Base-by-base conservation (phyloP, 2,888 invertebrate species). In the Xanthorhoe designata region DNA sequence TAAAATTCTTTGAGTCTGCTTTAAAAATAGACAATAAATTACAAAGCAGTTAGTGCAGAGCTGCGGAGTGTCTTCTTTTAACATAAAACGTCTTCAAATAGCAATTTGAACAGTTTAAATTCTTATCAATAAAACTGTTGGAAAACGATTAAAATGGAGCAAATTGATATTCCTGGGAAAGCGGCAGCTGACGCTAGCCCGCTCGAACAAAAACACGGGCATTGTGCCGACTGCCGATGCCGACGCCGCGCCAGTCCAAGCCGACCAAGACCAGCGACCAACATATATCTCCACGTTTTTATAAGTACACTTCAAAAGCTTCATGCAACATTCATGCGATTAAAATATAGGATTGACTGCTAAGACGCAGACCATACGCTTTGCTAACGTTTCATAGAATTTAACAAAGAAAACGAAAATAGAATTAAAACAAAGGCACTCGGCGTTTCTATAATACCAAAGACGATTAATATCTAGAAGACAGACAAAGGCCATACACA, bases 161-260 rank as follows among this genome's bases (percentile, higher is more conserved):
- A 86, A 88, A 89, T 89, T 88, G 86, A 89, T 88, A 88, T 85
- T 77, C 81, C 80, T 90, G 89, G 83, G 90, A 89, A 85, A 72
- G 70, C 71, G 79, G 76, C 89, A 90, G 88, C 82, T 90, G 90
- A 79, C 79, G 77, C 53, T 56, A 50, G 68, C 66, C 64, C 47
- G 67, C 68, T 75, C 61, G 72, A 69, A 70, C 66, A 71, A 73
- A 75, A 78, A 81, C 76, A 78, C 58, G 55, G 56, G 61, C 61
- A 65, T 61, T 63, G 70, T 66, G 69, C 65, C 52, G 53, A 45
- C 32, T 64, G 64, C 61, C 49, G 59, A 38, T 42, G 38, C 49
- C 47, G 58, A 7, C 49, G 57, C 63, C 24, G 32, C 5, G 32
- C 32, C 32, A 6, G 8, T 7, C 32, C 54, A 32, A 67, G 51